Percentiles rank a stretch among this genome's conserved stretches.
phyloP scores from a whole-genome alignment of 2,888 invertebrate genomes.

The Latheticus oryzae region DNA sequence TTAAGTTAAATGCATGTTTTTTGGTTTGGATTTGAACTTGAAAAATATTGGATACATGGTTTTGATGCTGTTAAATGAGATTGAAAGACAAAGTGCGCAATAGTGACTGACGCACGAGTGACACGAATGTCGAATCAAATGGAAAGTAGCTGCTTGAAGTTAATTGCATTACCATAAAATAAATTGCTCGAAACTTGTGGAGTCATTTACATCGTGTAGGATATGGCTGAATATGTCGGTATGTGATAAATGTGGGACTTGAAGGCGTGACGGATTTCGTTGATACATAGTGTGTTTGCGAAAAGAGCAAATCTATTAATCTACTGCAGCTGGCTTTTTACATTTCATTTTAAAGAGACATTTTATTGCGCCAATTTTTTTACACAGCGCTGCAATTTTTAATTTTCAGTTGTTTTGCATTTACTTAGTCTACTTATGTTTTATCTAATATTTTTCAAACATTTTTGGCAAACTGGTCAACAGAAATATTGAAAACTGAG shows the following conservation, averaged over 20 bases:
- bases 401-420: neutral
- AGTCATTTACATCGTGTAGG: slow-evolving; percentile 24
- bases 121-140: slow-evolving; percentile 11
- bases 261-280: too few relatives aligned
- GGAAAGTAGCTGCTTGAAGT: slow-evolving; percentile 14
- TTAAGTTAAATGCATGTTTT: neutral
- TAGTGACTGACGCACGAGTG: slow-evolving; percentile 4
- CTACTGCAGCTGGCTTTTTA: too few relatives aligned
- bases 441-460: neutral
- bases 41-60: slow-evolving; percentile 10
- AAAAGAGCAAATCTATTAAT: too few relatives aligned
- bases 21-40: slow-evolving; percentile 2
- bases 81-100: neutral
- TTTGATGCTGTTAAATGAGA: neutral
- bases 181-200: slow-evolving; percentile 26
- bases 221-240: slow-evolving; percentile 18
- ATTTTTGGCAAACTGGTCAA: slow-evolving; percentile 7
- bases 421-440: neutral
- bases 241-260: slow-evolving; percentile 24
- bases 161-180: slow-evolving; percentile 34
- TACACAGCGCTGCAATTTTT: too few relatives aligned
- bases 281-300: too few relatives aligned
- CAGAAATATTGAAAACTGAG: slow-evolving; percentile 10
- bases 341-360: too few relatives aligned
- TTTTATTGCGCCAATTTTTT: too few relatives aligned